Evolutionary conservation across 2,888 invertebrate species (phyloP).

Genomic region (Leptothorax acervorum): DNA sequence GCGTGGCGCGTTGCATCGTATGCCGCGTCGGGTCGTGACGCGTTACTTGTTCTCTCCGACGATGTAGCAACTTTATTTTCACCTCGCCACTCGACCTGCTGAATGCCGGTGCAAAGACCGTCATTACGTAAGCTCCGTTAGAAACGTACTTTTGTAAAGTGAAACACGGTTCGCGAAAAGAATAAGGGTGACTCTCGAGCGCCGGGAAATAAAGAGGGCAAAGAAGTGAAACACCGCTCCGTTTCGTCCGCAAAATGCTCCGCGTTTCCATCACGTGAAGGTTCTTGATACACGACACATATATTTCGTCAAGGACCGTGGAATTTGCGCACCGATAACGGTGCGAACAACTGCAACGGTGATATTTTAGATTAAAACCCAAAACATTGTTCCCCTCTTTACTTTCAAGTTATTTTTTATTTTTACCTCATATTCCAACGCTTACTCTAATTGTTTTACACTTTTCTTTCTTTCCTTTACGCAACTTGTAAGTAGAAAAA

Average conservation of each 20-base stretch:
- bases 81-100: constrained; percentile 43
- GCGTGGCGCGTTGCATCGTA: background rate
- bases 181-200: constrained; percentile 33
- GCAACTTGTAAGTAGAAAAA: background rate
- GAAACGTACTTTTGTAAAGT: constrained; percentile 30
- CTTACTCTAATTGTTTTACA: background rate
- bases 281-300: constrained; percentile 24
- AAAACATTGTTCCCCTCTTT: background rate
- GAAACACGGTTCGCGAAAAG: constrained; percentile 16
- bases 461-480: background rate
- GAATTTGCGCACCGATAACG: constrained; percentile 3
- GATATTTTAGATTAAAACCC: constrained; percentile 17
- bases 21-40: background rate
- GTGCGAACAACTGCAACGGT: background rate
- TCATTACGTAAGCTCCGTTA: constrained; percentile 36
- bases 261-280: constrained; percentile 66
- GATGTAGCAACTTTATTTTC: constrained; percentile 26
- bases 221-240: constrained; percentile 51
- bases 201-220: constrained; percentile 43
- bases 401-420: background rate
- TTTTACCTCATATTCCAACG: background rate
- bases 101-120: constrained; percentile 54
- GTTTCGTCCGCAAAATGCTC: constrained; percentile 49
- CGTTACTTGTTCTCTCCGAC: constrained; percentile 3
- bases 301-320: constrained; percentile 26